Percentiles rank a stretch among this genome's conserved stretches.
Evolutionary conservation across 2,797 vertebrate genomes (phyloP).

Genomic region (Myiotriccus ornatus): DNA sequence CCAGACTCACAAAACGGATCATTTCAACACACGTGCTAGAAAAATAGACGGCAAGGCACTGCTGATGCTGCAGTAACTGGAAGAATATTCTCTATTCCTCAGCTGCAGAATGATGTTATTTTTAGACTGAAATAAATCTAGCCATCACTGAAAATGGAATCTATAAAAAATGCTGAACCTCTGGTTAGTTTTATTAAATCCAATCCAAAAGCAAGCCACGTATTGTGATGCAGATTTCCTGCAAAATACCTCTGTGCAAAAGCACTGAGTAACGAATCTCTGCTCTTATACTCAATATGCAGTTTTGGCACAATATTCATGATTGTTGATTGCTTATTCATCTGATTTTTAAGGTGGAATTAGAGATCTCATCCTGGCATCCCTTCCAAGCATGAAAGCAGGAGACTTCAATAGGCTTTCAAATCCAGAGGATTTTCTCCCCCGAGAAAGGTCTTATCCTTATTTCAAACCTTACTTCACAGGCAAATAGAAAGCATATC

Average conservation of each 20-base stretch:
- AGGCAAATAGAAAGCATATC: background rate
- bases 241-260: slow-evolving; percentile 24
- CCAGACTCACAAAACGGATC: background rate
- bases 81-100: slow-evolving; percentile 7
- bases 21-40: background rate
- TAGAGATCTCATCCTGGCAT: background rate
- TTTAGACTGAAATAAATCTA: slow-evolving; percentile 43
- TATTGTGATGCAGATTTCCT: slow-evolving; percentile 55
- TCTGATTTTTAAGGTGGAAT: background rate
- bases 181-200: slow-evolving; percentile 48
- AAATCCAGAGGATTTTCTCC: background rate
- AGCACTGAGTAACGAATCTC: slow-evolving; percentile 34
- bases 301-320: background rate
- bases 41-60: slow-evolving; percentile 15
- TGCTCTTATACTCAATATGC: background rate
- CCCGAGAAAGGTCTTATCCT: background rate
- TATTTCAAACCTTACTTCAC: background rate
- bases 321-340: slow-evolving; percentile 62
- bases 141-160: background rate
- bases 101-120: slow-evolving; percentile 34
- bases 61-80: slow-evolving; percentile 34
- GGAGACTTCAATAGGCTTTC: background rate
- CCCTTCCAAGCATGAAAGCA: background rate
- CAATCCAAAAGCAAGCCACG: background rate
- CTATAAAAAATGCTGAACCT: slow-evolving; percentile 42